phyloP scores from a whole-genome alignment of 2,888 invertebrate genomes.

The Oxystoma pomonae region DNA sequence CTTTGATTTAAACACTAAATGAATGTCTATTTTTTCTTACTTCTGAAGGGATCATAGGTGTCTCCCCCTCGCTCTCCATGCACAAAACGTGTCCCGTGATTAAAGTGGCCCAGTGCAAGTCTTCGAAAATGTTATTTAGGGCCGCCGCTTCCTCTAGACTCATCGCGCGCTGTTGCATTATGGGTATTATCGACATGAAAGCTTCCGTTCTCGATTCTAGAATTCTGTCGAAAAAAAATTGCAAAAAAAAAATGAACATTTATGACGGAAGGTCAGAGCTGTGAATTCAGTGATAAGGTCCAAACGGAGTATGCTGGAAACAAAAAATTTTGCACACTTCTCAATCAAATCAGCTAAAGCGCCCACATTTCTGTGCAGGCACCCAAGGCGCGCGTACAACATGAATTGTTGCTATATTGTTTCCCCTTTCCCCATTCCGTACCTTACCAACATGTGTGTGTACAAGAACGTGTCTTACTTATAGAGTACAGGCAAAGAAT shows the following conservation, averaged over 20 bases:
- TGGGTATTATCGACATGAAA: slow-evolving; percentile 40
- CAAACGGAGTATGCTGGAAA: too few relatives aligned
- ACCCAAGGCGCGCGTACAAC: too few relatives aligned
- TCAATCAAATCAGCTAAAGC: too few relatives aligned
- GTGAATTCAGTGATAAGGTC: too few relatives aligned
- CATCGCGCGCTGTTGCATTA: slow-evolving; percentile 44
- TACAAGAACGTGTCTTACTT: slow-evolving; percentile 42
- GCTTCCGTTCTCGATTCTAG: slow-evolving; percentile 43
- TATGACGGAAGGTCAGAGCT: too few relatives aligned
- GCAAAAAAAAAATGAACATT: too few relatives aligned
- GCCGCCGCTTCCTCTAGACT: slow-evolving; percentile 40
- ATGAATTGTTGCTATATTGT: too few relatives aligned
- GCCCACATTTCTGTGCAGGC: too few relatives aligned
- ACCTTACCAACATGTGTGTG: too few relatives aligned
- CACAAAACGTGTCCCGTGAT: slow-evolving; percentile 67
- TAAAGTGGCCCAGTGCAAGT: slow-evolving; percentile 85
- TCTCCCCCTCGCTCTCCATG: slow-evolving; percentile 64
- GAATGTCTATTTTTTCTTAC: slow-evolving; percentile 14
- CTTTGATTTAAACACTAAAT: slow-evolving; percentile 54
- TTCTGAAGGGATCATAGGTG: slow-evolving; percentile 61
- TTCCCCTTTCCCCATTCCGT: too few relatives aligned
- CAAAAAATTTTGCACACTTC: too few relatives aligned
- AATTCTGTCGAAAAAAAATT: too few relatives aligned
- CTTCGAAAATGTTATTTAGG: slow-evolving; percentile 72
- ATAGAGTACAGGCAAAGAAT: slow-evolving; percentile 62